These are phyloP conservation scores for Emydocephalus ijimae DNA, from an alignment of 2,113 vertebrate species.

Conservation along the genomic window DNA sequence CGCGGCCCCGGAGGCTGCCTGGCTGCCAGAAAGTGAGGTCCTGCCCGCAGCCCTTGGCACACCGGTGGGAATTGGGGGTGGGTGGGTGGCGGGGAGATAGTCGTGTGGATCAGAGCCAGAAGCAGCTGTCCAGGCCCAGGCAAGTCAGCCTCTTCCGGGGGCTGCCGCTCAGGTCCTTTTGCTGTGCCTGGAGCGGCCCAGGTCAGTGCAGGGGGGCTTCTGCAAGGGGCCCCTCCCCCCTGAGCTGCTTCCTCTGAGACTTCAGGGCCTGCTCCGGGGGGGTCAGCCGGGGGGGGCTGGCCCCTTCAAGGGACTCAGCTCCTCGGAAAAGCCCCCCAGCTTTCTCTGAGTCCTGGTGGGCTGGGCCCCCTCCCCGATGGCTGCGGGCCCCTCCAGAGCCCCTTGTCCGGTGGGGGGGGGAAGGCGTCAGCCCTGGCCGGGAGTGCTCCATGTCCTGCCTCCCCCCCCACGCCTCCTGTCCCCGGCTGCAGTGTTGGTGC, in stretches of 20 bases:
- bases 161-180: background rate
- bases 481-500: conserved; percentile 80
- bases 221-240: background rate
- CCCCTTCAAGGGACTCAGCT: too few species aligned
- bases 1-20: background rate
- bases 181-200: background rate
- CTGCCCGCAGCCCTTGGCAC: background rate
- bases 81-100: too few species aligned
- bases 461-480: background rate
- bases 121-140: background rate
- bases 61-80: background rate
- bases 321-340: too few species aligned
- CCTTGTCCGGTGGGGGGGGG: too few species aligned
- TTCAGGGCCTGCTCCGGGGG: background rate
- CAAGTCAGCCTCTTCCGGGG: background rate
- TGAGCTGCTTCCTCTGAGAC: background rate
- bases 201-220: background rate
- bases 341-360: background rate
- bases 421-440: background rate
- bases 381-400: too few species aligned
- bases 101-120: background rate
- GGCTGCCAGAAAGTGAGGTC: background rate
- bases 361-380: background rate
- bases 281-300: background rate
- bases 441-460: background rate